A percentile compares a stretch with the other conserved stretches of the same genome.
phyloP scores from a whole-genome alignment of 2,888 invertebrate species.

The Brachyptera putata region DNA sequence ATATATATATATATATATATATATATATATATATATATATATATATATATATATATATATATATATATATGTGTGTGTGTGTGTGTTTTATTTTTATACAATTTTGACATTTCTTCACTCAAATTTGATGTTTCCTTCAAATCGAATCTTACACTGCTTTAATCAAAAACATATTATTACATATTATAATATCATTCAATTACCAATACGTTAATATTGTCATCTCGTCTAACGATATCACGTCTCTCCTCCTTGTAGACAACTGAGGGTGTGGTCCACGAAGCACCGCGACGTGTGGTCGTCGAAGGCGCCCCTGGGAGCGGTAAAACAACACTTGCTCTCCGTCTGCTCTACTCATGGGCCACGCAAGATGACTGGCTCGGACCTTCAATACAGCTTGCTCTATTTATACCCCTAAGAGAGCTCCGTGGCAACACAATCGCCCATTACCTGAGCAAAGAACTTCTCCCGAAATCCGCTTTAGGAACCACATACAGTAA shows the following conservation, averaged over 20 bases:
- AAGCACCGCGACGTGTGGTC: conserved; percentile 50
- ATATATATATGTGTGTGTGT: no score
- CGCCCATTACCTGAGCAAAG: conserved; percentile 41
- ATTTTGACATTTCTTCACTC: no score
- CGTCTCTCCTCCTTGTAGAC: conserved; percentile 42
- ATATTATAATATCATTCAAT: no score
- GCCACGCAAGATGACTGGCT: conserved; percentile 44
- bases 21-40: no score
- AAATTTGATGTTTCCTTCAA: no score
- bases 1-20: no score
- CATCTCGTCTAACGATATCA: no score
- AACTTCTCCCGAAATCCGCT: conserved; percentile 47
- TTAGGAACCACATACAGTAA: conserved; percentile 28
- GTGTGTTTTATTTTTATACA: no score
- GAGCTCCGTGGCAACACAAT: conserved; percentile 48
- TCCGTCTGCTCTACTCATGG: conserved; percentile 54
- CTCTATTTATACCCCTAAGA: conserved; percentile 50
- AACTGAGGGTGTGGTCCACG: conserved; percentile 48
- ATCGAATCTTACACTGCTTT: no score
- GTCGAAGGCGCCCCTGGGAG: conserved; percentile 53
- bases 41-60: no score
- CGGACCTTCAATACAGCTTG: conserved; percentile 48
- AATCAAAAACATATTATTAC: no score
- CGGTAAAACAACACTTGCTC: conserved; percentile 50
- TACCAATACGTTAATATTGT: no score